Percentiles rank a stretch among this genome's conserved stretches.
phyloP scores from a whole-genome alignment of 92 coral and sea anemone species.

The Palythoa heliodiscus region DNA sequence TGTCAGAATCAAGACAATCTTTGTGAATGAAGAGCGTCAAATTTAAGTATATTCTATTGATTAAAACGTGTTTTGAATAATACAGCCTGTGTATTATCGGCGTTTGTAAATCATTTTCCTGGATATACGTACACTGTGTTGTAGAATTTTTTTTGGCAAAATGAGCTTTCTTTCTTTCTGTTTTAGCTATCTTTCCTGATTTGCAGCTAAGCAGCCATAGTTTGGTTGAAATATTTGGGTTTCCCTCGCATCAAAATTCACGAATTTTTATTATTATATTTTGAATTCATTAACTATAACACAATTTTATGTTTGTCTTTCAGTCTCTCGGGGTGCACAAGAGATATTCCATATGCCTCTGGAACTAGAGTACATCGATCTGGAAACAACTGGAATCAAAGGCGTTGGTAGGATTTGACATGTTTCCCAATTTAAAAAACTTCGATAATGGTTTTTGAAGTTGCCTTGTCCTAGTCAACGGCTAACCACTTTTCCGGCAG shows the following conservation, averaged over 20 bases:
- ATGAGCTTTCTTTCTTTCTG: neutral
- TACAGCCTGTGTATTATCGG: neutral
- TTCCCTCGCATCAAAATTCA: conserved; percentile 48
- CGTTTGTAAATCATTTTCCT: conserved; percentile 4
- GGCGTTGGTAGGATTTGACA: conserved; percentile 64
- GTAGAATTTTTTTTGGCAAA: neutral
- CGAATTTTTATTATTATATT: conserved; percentile 38
- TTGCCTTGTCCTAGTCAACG: neutral
- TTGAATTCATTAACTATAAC: conserved; percentile 50
- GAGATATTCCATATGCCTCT: conserved; percentile 49
- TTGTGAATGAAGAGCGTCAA: conserved; percentile 24
- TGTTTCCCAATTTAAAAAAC: conserved; percentile 13
- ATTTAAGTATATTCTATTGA: conserved; percentile 43
- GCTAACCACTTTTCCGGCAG: conserved; percentile 7
- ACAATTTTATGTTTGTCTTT: conserved; percentile 41
- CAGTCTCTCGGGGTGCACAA: conserved; percentile 37
- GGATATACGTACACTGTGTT: neutral
- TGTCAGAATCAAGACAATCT: neutral
- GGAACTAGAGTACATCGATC: conserved; percentile 88
- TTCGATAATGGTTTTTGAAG: neutral
- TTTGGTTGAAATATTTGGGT: conserved; percentile 29
- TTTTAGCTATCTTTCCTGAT: neutral
- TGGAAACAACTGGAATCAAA: conserved; percentile 83
- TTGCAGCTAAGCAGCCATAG: conserved; percentile 40
- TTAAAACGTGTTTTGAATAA: conserved; percentile 31